These are phyloP conservation scores for rabbit (Oryctolagus cuniculus) DNA, from an alignment of 2,113 vertebrate genomes.

Conservation along the genomic window DNA sequence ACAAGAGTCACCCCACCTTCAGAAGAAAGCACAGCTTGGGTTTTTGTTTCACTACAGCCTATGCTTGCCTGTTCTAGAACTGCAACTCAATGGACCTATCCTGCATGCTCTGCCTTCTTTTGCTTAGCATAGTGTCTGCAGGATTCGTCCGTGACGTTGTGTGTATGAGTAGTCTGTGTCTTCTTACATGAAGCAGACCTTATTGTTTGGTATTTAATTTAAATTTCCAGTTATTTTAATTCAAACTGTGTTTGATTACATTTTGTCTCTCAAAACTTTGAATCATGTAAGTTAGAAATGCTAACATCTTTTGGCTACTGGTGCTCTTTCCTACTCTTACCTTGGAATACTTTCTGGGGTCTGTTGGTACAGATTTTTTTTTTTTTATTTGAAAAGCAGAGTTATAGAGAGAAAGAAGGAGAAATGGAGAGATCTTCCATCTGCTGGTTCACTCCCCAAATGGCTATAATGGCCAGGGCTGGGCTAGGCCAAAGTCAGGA, in stretches of 20 bases:
- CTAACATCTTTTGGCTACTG: neutral
- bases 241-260: neutral
- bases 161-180: neutral
- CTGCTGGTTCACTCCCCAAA: no score
- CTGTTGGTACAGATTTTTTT: neutral
- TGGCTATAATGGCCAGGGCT: no score
- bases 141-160: neutral
- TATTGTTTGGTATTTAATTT: neutral
- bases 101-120: neutral
- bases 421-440: no score
- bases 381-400: no score
- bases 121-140: neutral
- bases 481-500: no score
- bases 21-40: neutral
- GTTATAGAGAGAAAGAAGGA: no score
- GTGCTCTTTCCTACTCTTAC: neutral
- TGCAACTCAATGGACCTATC: neutral
- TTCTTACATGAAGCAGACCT: no score
- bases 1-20: neutral
- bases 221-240: conserved; percentile 1
- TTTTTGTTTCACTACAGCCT: neutral
- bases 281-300: neutral
- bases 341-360: neutral
- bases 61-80: neutral
- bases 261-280: conserved; percentile 40